Percentiles rank a stretch among this genome's conserved stretches.
These are phyloP conservation scores for Euplagia quadripunctaria DNA, from an alignment of 2,888 invertebrate genomes.

Conservation along the genomic window DNA sequence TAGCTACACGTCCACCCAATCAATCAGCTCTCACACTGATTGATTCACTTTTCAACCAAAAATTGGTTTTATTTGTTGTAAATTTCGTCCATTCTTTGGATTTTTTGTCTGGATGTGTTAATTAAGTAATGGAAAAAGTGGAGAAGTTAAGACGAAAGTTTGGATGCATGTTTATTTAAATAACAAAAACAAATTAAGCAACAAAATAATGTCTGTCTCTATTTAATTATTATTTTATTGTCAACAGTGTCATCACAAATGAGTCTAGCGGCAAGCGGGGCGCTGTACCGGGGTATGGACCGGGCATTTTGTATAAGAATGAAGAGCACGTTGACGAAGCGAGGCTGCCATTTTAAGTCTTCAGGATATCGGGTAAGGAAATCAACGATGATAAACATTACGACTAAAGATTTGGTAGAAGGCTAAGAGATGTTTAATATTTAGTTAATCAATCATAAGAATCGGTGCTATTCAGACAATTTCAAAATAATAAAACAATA, in stretches of 20 bases:
- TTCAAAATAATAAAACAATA: not conserved
- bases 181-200: too few relatives aligned
- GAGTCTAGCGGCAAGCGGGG: slow-evolving; percentile 91
- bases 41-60: slow-evolving; percentile 58
- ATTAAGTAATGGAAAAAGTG: slow-evolving; percentile 1
- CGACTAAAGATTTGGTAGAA: slow-evolving; percentile 32
- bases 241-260: slow-evolving; percentile 93
- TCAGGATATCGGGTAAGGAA: slow-evolving; percentile 96
- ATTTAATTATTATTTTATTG: slow-evolving; percentile 41
- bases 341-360: slow-evolving; percentile 98
- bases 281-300: slow-evolving; percentile 94
- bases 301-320: slow-evolving; percentile 98
- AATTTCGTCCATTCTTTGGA: slow-evolving; percentile 31
- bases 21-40: slow-evolving; percentile 67
- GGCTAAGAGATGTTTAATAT: not conserved
- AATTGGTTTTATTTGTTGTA: slow-evolving; percentile 57
- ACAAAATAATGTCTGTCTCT: too few relatives aligned
- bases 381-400: not conserved
- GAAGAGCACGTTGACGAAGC: slow-evolving; percentile 98
- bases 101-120: slow-evolving; percentile 18
- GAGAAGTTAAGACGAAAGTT: not conserved
- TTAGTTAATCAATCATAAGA: not conserved
- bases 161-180: not conserved
- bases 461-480: not conserved
- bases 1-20: slow-evolving; percentile 72